Evolutionary conservation across 2,888 invertebrate species (phyloP).

Genomic region (Philereme transversata): DNA sequence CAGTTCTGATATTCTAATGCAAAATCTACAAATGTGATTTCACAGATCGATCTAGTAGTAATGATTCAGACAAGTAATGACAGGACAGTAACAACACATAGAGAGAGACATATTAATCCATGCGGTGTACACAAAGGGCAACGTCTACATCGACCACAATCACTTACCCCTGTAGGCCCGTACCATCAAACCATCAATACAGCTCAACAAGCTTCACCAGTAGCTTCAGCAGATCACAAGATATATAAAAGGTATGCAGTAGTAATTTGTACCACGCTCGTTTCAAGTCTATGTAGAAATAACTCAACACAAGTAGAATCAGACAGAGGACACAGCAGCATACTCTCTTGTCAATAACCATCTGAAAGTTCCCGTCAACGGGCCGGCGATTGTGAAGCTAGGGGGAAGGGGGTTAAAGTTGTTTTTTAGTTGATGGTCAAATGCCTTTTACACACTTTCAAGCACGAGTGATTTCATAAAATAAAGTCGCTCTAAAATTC

Average conservation of each 20-base stretch:
- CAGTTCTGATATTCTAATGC: too few relatives aligned
- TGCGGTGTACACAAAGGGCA: too few relatives aligned
- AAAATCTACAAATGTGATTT: too few relatives aligned
- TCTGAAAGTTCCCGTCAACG: slow-evolving; percentile 57
- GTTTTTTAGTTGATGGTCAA: slow-evolving; percentile 4
- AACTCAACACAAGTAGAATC: slow-evolving; percentile 54
- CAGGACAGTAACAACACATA: too few relatives aligned
- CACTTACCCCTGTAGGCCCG: slow-evolving; percentile 42
- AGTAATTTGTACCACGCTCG: slow-evolving; percentile 73
- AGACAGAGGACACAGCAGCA: slow-evolving; percentile 59
- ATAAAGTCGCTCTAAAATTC: too few relatives aligned
- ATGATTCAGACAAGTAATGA: too few relatives aligned
- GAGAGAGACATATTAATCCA: too few relatives aligned
- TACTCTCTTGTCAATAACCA: slow-evolving; percentile 58
- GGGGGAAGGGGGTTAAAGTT: slow-evolving; percentile 16
- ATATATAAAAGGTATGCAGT: slow-evolving; percentile 69
- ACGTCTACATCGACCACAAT: not conserved
- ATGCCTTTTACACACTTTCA: slow-evolving; percentile 20
- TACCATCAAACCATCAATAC: slow-evolving; percentile 56
- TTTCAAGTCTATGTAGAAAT: slow-evolving; percentile 65
- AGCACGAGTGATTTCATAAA: not conserved
- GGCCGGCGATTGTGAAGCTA: slow-evolving; percentile 32
- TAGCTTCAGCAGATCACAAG: slow-evolving; percentile 71
- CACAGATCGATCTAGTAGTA: too few relatives aligned
- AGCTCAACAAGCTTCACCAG: slow-evolving; percentile 75